phyloP scores from a whole-genome alignment of 2,888 invertebrate species.

The Acleris literana region DNA sequence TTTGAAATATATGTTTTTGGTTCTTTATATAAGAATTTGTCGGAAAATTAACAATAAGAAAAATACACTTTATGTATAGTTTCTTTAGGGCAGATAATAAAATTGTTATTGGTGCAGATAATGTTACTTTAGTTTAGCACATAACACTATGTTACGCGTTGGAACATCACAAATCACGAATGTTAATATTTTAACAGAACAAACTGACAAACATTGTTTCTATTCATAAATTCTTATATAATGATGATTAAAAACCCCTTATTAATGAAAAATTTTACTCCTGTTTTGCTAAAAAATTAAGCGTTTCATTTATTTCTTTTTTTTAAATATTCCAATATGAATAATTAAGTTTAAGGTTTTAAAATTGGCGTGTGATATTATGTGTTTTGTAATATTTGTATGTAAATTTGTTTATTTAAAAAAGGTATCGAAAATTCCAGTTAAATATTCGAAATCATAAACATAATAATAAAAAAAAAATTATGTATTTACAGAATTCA shows the following conservation, averaged over 20 bases:
- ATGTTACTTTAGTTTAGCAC: too few species aligned
- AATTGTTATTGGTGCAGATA: too few species aligned
- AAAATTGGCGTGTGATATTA: too few species aligned
- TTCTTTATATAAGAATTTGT: slow-evolving; percentile 29
- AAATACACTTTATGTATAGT: neutral
- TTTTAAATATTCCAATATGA: too few species aligned
- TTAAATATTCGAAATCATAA: too few species aligned
- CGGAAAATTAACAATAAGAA: neutral
- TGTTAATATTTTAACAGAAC: neutral
- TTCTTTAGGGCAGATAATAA: too few species aligned
- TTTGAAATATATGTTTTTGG: slow-evolving; percentile 7
- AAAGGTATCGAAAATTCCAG: too few species aligned
- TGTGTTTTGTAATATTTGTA: neutral
- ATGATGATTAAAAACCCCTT: slow-evolving; percentile 19
- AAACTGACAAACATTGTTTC: neutral
- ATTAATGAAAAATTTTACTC: slow-evolving; percentile 7
- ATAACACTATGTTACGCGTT: too few species aligned
- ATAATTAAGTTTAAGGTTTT: too few species aligned
- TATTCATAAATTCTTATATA: slow-evolving; percentile 26
- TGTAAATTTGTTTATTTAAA: neutral
- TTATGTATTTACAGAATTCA: too few species aligned
- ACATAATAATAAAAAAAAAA: too few species aligned
- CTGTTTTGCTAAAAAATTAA: neutral
- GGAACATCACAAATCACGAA: neutral
- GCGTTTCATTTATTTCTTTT: neutral